These are phyloP conservation scores for Enchytraeus crypticus DNA, from an alignment of 2,888 invertebrate genomes.

Conservation along the genomic window DNA sequence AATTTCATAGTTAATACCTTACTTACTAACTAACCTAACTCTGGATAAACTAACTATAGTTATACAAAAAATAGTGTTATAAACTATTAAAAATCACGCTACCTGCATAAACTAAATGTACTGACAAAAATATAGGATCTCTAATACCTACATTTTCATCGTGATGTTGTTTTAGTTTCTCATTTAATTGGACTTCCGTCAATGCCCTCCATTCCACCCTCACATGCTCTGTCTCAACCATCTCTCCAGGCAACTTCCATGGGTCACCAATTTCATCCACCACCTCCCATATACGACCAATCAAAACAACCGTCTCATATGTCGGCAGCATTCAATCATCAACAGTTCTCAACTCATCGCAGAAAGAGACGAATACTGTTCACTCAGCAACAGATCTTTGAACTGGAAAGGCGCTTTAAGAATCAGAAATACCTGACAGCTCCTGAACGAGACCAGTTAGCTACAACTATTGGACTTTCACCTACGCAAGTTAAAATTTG, in stretches of 20 bases:
- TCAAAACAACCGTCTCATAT: background rate
- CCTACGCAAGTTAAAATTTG: slow-evolving; percentile 20
- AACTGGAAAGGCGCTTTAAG: slow-evolving; percentile 16
- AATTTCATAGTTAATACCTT: too few species aligned
- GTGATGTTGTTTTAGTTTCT: background rate
- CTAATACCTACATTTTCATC: too few species aligned
- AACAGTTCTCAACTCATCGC: slow-evolving; percentile 5
- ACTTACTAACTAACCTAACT: too few species aligned
- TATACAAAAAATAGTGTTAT: too few species aligned
- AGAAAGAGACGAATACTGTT: slow-evolving; percentile 19
- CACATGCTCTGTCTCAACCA: background rate
- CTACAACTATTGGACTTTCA: slow-evolving; percentile 11
- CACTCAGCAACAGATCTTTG: slow-evolving; percentile 17
- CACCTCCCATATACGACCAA: background rate
- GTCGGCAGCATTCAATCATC: too few species aligned
- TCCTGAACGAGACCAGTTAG: slow-evolving; percentile 19
- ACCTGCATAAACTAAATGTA: too few species aligned
- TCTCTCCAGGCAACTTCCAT: background rate
- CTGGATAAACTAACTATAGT: too few species aligned
- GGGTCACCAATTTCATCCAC: background rate
- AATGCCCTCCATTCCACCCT: background rate
- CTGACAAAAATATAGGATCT: too few species aligned
- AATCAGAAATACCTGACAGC: slow-evolving; percentile 17
- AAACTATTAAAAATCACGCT: too few species aligned
- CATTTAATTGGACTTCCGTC: background rate